Percentiles rank a stretch among this genome's conserved stretches.
phyloP scores from a whole-genome alignment of 2,113 vertebrate genomes.

The Megalops atlanticus region DNA sequence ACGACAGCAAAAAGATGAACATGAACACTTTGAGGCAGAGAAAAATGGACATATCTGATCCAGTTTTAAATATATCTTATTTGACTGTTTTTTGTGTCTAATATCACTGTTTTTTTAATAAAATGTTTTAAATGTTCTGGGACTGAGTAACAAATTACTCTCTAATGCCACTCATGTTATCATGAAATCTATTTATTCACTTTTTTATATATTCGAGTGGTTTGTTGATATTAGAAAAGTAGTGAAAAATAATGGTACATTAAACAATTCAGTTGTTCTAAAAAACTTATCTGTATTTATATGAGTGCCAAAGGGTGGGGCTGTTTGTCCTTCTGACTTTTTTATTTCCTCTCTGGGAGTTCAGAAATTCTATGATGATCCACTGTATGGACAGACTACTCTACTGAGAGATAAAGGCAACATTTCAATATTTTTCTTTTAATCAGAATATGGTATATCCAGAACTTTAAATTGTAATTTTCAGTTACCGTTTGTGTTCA shows the following conservation, averaged over 20 bases:
- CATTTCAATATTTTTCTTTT: background rate
- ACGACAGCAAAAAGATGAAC: constrained; percentile 32
- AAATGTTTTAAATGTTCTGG: constrained; percentile 19
- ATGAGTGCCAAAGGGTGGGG: constrained; percentile 67
- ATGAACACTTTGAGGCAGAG: background rate
- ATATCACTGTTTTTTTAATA: constrained; percentile 36
- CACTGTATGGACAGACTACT: too few relatives aligned
- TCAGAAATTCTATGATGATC: too few relatives aligned
- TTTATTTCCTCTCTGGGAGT: too few relatives aligned
- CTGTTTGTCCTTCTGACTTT: background rate
- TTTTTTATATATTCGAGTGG: constrained; percentile 60
- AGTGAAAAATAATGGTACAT: constrained; percentile 47
- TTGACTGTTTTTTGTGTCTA: constrained; percentile 44
- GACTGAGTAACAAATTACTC: constrained; percentile 47
- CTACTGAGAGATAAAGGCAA: too few relatives aligned
- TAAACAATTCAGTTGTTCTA: constrained; percentile 48
- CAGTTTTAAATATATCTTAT: constrained; percentile 35
- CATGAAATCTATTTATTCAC: constrained; percentile 73
- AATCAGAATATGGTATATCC: background rate
- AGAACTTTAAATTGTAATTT: background rate
- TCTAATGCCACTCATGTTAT: constrained; percentile 48
- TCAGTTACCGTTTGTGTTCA: too few relatives aligned
- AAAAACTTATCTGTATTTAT: constrained; percentile 56
- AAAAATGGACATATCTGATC: constrained; percentile 27
- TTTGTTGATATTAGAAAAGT: constrained; percentile 54